Base-by-base conservation (phyloP, 2,113 vertebrate genomes). In the Morone saxatilis region DNA sequence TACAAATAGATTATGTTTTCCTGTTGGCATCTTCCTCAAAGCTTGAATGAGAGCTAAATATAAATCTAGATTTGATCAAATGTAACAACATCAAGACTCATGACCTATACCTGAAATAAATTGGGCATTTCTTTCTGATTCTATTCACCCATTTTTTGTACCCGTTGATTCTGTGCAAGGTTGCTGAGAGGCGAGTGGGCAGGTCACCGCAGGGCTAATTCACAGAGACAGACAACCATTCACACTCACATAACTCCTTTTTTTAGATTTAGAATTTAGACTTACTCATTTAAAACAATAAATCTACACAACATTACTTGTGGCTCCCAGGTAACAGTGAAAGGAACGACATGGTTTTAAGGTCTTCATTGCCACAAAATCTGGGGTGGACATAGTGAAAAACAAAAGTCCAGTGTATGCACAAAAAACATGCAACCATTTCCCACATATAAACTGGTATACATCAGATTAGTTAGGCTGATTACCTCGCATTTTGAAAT, bases 71-170 rank as follows among this genome's bases (percentile, higher is more conserved):
- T 67, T 22, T 47, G 10, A 74, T 74, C 38, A 60, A 53, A 36
- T 1, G 1, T 59, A 57, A 77, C 10, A 1, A 62, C 54, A 63
- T 57, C 13, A 47, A 19, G 4, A 43, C 13, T 11, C 8, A 22
- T 65, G 66, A 83, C 4, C 25, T 50, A 22, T 14, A 56, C 66
- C 41, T 76, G 59, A 41, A 77, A 57, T 48, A 38, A 41, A 62
- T 6, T 22, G 6, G 3, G 16, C 7, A 41, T 56, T 11, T 36
- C 14, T 17, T 36, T 48, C 14, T 63, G 14, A 83, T 54, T 61
- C 36, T 54, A 13, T 45, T 3, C 4, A 45, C 20, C n/a, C 6
- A 43, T 62, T 51, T 45, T 31, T 16, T 48, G 14, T 6, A 48
- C 17, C 41, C 8, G 1, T 38, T 22, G 43, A 40, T 38, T 53